phyloP scores from a whole-genome alignment of 2,113 vertebrate species.

The Condylura cristata region DNA sequence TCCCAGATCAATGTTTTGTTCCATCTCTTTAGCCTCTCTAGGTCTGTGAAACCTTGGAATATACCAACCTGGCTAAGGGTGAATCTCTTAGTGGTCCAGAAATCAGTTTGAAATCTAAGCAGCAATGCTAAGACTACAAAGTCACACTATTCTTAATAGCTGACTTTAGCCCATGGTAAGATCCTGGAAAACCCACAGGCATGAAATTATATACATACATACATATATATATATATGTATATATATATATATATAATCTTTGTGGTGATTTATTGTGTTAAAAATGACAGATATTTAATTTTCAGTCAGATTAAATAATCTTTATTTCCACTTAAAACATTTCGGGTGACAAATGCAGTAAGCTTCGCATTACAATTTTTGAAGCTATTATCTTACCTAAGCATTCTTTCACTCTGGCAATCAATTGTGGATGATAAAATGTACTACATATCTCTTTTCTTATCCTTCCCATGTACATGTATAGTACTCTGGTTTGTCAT shows the following conservation, averaged over 20 bases:
- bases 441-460: not conserved
- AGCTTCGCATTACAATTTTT: not conserved
- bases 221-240: too few relatives aligned
- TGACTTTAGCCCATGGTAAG: conserved; percentile 18
- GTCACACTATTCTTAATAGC: not conserved
- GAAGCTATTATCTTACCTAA: not conserved
- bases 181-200: not conserved
- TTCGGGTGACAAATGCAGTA: not conserved
- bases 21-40: not conserved
- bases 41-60: not conserved
- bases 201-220: too few relatives aligned
- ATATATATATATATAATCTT: too few relatives aligned
- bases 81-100: not conserved
- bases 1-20: not conserved
- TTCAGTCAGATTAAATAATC: not conserved
- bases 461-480: not conserved
- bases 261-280: conserved; percentile 23
- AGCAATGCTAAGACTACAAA: not conserved
- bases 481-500: conserved; percentile 19
- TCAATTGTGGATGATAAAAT: conserved; percentile 12
- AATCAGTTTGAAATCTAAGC: not conserved
- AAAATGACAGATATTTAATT: conserved; percentile 25
- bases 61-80: not conserved
- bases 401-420: not conserved
- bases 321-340: conserved; percentile 42